Evolutionary conservation across 1,140 invertebrate species (phyloP), one percentile per base, ranked within the genome.

Genomic region (Heliconius melpomene): DNA sequence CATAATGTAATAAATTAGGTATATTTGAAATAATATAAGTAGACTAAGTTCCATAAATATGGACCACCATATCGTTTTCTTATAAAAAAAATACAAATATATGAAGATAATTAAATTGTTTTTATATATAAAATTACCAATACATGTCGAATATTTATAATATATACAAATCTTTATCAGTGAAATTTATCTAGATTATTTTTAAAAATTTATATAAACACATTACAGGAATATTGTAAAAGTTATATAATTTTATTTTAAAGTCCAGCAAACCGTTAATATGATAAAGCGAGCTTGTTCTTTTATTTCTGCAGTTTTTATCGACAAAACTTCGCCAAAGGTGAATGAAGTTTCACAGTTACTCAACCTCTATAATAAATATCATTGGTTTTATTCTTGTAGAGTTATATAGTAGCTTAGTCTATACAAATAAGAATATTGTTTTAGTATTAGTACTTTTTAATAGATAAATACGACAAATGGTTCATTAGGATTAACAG

Each of bases 331-430:
- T 66, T 66, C 60, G 60, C 13, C 23, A 29, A 66, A 66, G 60
- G 60, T 66, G 60, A 66, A 66, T 66, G 60, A 66, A 66, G 60
- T 66, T 57, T n/a, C n/a, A 66, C 60, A 66, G 60, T 66, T 66
- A 66, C 26, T 66, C 26, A 66, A 66, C 60, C 60, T 66, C 60
- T 23, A 66, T 66, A 66, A 66, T 26, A 23, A 29, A 23, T 66
- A 66, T 66, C 60, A 66, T 16, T 66, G 60, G 11, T 66, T 16
- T 66, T 66, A 6, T 66, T 66, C 60, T 66, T 26, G 60, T 29
- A 66, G 11, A 29, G 3, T 66, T 11, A 29, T 29, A 66, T 66
- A 23, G 23, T 66, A 26, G 23, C 26, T 57, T 66, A 66, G n/a
- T 60, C 54, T 23, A 8, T 23, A 60, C n/a, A 60, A n/a, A 23